Percentiles rank a stretch among this genome's conserved stretches.
Evolutionary conservation across 2,888 invertebrate genomes (phyloP).

Genomic region (Luperina testacea): DNA sequence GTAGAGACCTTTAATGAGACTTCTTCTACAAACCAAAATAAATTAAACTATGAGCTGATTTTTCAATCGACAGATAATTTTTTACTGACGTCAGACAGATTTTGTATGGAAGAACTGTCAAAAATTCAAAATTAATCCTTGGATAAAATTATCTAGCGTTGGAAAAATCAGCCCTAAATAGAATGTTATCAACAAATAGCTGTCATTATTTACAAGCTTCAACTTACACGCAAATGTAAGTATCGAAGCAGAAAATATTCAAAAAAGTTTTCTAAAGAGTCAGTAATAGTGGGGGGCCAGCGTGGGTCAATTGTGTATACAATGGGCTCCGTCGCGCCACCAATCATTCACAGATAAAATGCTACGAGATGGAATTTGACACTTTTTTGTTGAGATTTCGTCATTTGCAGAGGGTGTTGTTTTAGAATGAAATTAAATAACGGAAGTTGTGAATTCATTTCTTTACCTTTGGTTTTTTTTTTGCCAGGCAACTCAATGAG

Average conservation of each 20-base stretch:
- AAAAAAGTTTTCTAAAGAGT: constrained; percentile 53
- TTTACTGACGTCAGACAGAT: no score
- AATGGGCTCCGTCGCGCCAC: constrained; percentile 70
- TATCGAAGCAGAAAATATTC: constrained; percentile 53
- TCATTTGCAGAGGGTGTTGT: constrained; percentile 65
- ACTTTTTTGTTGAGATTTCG: constrained; percentile 68
- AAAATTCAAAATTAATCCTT: no score
- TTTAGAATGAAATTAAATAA: neutral
- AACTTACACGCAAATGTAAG: constrained; percentile 37
- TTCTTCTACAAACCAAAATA: neutral
- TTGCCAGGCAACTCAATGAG: neutral
- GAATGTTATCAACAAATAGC: constrained; percentile 16
- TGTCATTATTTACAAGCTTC: constrained; percentile 21
- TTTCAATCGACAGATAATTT: no score
- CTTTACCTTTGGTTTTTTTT: neutral
- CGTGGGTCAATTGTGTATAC: constrained; percentile 70
- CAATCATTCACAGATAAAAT: constrained; percentile 76
- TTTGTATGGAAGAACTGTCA: no score
- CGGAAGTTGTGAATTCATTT: neutral
- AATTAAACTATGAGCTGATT: neutral
- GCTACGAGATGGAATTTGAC: constrained; percentile 74
- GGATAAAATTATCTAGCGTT: no score
- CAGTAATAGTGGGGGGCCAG: constrained; percentile 60
- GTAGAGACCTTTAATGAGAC: neutral
- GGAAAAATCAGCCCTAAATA: neutral